Base-by-base conservation (phyloP, 2,113 vertebrate genomes). In the Labeo catla region DNA sequence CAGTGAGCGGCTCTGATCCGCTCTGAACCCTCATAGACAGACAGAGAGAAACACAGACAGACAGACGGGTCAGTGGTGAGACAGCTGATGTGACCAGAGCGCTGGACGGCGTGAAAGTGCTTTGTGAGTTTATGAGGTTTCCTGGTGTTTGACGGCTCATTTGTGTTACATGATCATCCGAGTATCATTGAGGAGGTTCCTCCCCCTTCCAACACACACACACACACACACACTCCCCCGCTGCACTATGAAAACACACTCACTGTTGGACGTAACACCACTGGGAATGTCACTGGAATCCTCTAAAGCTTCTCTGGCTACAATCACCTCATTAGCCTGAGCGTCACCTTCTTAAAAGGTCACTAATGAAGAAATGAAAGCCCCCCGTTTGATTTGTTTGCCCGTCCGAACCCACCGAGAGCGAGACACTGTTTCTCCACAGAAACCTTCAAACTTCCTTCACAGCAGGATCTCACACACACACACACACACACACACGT, bases 121-220 rank as follows among this genome's bases (percentile, higher is more conserved):
- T 21, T 73, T 81, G 90, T 43, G 86, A 91, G 87, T 93, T 95
- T 93, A 93, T 91, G 91, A 91, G 87, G 85, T 78, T 45, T 92
- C 94, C 94, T 93, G 92, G 91, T 90, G 93, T 93, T 93, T 92
- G 89, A 93, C 80, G 89, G 87, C 85, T 91, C 91, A 89, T 93
- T 94, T 93, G 63, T 93, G 94, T 94, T 93, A 95, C 93, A 91
- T 80, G 93, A 95, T 91, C 93, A 90, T 93, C 87, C 89, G 91
- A 93, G 93, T 94, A 94, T 93, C 93, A 91, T 79, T 89, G n/a
- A 84, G 73, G 36, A 72, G 50, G 45, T 16, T n/a, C 23, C 49
- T 47, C 50, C 54, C 59, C 43, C 39, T 61, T 4, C 74, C 23
- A 74, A 4, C 49, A 45, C 54, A 5, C 77, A 23, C 76, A 78